These are phyloP conservation scores for Zootermopsis nevadensis DNA, from an alignment of 2,888 invertebrate species.

Conservation along the genomic window DNA sequence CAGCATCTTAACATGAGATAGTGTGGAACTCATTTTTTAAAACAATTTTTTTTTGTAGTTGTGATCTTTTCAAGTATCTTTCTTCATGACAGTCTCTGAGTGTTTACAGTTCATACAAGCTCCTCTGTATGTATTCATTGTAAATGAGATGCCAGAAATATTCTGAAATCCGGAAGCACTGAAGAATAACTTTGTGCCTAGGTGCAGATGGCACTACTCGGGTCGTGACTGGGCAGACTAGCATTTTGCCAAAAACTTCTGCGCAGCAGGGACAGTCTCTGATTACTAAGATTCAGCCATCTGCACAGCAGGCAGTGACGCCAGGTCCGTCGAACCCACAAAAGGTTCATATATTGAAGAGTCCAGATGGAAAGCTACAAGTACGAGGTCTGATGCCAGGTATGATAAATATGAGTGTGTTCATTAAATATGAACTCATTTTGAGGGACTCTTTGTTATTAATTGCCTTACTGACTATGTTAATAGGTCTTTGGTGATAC, in stretches of 20 bases:
- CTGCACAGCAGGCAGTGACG: conserved; percentile 51
- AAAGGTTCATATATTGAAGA: conserved; percentile 90
- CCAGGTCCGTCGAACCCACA: conserved; percentile 62
- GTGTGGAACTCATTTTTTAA: too few relatives aligned
- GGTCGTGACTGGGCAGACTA: conserved; percentile 71
- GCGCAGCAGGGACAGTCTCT: conserved; percentile 63
- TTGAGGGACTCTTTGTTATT: too few relatives aligned
- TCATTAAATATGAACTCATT: too few relatives aligned
- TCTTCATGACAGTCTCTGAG: too few relatives aligned
- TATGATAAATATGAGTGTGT: conserved; percentile 49
- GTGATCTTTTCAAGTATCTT: too few relatives aligned
- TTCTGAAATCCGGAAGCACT: background rate
- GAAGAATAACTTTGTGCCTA: conserved; percentile 9
- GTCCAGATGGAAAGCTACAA: conserved; percentile 91
- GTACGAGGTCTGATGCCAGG: conserved; percentile 92
- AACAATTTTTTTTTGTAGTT: too few relatives aligned
- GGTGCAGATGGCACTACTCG: conserved; percentile 73
- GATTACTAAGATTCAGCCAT: conserved; percentile 65
- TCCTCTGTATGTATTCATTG: too few relatives aligned
- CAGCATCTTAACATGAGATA: too few relatives aligned
- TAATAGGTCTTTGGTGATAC: too few relatives aligned
- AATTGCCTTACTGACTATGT: too few relatives aligned
- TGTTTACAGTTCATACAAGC: too few relatives aligned
- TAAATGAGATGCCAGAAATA: too few relatives aligned
- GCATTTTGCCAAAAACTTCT: conserved; percentile 67